Evolutionary conservation across 2,888 invertebrate species (phyloP), one percentile per base, ranked within the genome.

Genomic region (Dorcus hopei): DNA sequence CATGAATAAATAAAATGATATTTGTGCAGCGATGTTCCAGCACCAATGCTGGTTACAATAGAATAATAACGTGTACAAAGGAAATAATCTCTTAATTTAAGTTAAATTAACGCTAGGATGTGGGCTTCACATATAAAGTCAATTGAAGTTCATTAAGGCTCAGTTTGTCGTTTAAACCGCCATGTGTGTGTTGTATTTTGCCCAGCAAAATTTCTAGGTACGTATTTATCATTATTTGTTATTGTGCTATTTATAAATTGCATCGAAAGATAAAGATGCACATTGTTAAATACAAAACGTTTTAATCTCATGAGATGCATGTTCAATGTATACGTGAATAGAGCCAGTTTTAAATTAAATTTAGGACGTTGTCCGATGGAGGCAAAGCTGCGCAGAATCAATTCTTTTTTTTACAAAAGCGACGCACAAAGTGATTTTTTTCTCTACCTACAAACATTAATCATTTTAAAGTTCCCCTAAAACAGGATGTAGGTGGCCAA

Each of bases 61-160:
- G 77, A 76, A 78, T 77, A 78, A 78, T 78, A 76, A 76, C 76
- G 72, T 74, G 75, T 72, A 76, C 76, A 78, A 78, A 79, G 79
- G 79, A 79, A 79, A 78, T 77, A 79, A 79, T 79, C 79, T 79
- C 78, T 79, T 77, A 79, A 79, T 79, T 79, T 78, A 79, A 77
- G 71, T 76, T 77, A 75, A 78, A 77, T 77, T 76, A 75, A 75
- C 74, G 70, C 69, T 74, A 75, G 76, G 77, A 77, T 78, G 78
- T 78, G 78, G 78, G 78, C 73, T 76, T 72, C 73, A 72, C 74
- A 77, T 78, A 78, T 76, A 78, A 77, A 72, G 72, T 74, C 78
- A 78, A 78, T 78, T 78, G 77, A 74, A 63, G 63, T 72, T 76
- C 72, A 77, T 78, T 78, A 78, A 72, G 65, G 58, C 68, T 66